Conservation (phyloP, 2,888 invertebrate genomes). For the Agonopterix arenella region DNA sequence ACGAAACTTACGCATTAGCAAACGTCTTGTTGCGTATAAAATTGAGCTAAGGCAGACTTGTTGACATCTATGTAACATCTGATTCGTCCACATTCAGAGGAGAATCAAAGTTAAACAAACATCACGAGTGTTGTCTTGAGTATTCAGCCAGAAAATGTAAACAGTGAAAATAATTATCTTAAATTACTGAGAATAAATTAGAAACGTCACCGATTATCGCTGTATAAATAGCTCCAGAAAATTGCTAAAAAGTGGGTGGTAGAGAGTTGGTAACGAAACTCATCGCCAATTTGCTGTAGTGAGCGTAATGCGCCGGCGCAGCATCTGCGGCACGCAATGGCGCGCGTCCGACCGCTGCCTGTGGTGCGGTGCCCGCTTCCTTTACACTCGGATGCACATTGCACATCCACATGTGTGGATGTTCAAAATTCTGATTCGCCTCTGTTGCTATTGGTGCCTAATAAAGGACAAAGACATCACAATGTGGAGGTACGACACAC, state of each 20-base stretch:
- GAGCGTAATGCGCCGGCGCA: slow-evolving; percentile 17
- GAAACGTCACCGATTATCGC: neutral
- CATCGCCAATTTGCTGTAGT: slow-evolving; percentile 24
- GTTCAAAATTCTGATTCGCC: too few relatives aligned
- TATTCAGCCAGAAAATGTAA: too few relatives aligned
- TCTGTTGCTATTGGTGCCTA: too few relatives aligned
- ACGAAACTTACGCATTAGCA: slow-evolving; percentile 9
- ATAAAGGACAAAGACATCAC: too few relatives aligned
- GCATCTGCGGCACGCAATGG: slow-evolving; percentile 38
- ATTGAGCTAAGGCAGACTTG: too few relatives aligned
- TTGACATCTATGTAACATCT: too few relatives aligned
- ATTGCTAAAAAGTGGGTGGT: slow-evolving; percentile 30
- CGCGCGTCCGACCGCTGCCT: slow-evolving; percentile 43
- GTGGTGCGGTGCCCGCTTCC: slow-evolving; percentile 1
- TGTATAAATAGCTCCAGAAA: neutral
- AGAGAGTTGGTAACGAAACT: slow-evolving; percentile 21
- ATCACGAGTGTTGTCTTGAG: too few relatives aligned
- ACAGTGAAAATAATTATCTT: too few relatives aligned
- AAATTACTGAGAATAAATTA: too few relatives aligned
- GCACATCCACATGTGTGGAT: slow-evolving; percentile 16
- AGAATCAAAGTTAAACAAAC: too few relatives aligned
- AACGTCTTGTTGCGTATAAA: neutral
- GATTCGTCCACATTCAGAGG: too few relatives aligned
- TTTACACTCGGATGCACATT: slow-evolving; percentile 49
- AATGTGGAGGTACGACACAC: too few relatives aligned